Evolutionary conservation across 1,140 invertebrate genomes (phyloP).

Genomic region (Lucilia cuprina): DNA sequence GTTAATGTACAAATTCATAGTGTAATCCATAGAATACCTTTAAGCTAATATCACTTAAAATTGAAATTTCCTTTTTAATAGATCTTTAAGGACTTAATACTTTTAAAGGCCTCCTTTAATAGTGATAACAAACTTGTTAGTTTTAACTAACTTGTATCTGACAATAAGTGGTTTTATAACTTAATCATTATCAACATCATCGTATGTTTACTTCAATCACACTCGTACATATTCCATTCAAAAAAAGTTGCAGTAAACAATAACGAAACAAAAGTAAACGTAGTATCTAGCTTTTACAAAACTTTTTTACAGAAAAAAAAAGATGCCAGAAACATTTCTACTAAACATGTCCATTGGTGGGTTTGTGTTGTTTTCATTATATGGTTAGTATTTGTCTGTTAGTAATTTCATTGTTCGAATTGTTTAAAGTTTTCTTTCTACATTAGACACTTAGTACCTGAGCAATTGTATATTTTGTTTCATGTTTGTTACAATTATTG

Average conservation of each 20-base stretch:
- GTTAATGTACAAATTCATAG: too few species aligned
- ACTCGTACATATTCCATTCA: too few species aligned
- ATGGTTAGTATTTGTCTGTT: too few species aligned
- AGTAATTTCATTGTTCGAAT: neutral
- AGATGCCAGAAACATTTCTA: neutral
- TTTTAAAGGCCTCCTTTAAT: neutral
- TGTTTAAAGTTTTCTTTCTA: neutral
- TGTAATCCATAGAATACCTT: too few species aligned
- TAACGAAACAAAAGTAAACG: too few species aligned
- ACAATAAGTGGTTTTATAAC: slow-evolving; percentile 5
- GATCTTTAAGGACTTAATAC: neutral
- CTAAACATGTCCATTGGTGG: neutral
- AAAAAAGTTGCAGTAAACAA: too few species aligned
- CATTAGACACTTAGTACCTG: neutral
- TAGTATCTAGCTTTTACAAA: neutral
- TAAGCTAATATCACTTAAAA: too few species aligned
- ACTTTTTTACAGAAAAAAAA: neutral
- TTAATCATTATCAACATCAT: neutral
- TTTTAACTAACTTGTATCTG: neutral
- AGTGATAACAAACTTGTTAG: neutral
- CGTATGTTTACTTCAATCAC: neutral
- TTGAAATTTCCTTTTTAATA: too few species aligned
- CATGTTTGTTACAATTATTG: too few species aligned
- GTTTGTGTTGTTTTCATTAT: neutral
- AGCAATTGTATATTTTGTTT: neutral